Conservation (phyloP, 2,113 vertebrate species). For the Otis tarda region DNA sequence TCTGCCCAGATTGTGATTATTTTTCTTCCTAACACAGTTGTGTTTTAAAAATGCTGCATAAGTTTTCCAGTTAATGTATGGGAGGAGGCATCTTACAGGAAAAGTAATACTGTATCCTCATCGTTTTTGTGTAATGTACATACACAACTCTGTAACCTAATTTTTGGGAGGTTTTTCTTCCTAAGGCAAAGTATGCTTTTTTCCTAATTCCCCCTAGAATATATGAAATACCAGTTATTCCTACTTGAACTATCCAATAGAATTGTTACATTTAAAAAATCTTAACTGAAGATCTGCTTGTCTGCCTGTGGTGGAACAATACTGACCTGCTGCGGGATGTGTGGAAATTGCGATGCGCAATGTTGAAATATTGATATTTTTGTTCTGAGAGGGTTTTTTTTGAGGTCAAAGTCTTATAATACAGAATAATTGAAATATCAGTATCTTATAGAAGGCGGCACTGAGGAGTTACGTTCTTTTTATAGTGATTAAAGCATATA, state of each 20-base stretch:
- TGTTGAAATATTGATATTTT: background rate
- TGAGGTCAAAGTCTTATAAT: background rate
- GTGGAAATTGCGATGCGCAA: background rate
- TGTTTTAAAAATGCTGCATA: constrained; percentile 42
- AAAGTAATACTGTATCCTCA: background rate
- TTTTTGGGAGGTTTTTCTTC: background rate
- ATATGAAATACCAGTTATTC: background rate
- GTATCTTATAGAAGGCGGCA: background rate
- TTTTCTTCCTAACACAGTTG: constrained; percentile 24
- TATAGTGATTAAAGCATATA: background rate
- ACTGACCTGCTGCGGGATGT: background rate
- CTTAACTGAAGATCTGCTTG: background rate
- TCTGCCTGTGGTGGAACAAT: background rate
- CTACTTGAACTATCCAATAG: background rate
- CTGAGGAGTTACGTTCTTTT: background rate
- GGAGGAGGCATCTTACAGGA: background rate
- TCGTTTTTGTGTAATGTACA: background rate
- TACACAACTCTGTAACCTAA: background rate
- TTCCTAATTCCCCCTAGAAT: background rate
- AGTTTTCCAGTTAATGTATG: background rate
- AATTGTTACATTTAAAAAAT: background rate
- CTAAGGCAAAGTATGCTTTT: background rate
- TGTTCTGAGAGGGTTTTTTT: background rate
- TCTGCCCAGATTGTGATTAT: constrained; percentile 67
- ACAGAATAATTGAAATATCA: background rate